These are phyloP conservation scores for Cettia cetti DNA, from an alignment of 2,113 vertebrate genomes.

Conservation along the genomic window DNA sequence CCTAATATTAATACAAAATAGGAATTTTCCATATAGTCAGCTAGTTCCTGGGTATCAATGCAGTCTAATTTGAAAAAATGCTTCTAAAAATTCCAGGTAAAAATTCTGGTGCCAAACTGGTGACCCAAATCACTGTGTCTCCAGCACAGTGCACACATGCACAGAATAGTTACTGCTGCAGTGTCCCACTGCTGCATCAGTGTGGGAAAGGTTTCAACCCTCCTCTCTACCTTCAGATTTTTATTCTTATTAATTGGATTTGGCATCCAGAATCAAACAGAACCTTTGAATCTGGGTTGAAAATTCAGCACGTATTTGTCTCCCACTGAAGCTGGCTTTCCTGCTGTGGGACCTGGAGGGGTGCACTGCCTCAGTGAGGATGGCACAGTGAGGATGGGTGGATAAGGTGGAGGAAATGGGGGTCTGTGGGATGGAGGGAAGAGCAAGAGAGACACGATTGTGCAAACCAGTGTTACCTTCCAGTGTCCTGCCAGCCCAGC, in stretches of 20 bases:
- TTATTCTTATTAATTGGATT: not conserved
- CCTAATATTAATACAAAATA: not conserved
- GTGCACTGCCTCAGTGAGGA: not conserved
- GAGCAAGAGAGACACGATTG: not conserved
- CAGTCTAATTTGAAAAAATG: constrained; percentile 34
- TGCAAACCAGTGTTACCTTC: not conserved
- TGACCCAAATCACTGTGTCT: not conserved
- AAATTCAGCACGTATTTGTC: not conserved
- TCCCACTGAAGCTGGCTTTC: not conserved
- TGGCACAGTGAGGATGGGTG: not conserved
- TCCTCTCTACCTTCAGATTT: not conserved
- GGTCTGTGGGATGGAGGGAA: not conserved
- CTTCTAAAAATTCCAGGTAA: not conserved
- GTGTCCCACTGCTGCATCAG: not conserved
- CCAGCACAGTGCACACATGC: accelerated
- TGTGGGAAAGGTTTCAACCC: not conserved
- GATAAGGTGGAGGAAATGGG: not conserved
- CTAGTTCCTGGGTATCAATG: constrained; percentile 7
- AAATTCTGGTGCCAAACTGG: not conserved
- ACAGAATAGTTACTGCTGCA: not conserved
- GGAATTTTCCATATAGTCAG: constrained; percentile 17
- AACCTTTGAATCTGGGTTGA: not conserved
- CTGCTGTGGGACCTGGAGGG: not conserved
- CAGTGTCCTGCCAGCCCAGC: not conserved
- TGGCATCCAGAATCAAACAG: not conserved